phyloP scores from a whole-genome alignment of 2,797 vertebrate species.

The Halcyon smyrnensis region DNA sequence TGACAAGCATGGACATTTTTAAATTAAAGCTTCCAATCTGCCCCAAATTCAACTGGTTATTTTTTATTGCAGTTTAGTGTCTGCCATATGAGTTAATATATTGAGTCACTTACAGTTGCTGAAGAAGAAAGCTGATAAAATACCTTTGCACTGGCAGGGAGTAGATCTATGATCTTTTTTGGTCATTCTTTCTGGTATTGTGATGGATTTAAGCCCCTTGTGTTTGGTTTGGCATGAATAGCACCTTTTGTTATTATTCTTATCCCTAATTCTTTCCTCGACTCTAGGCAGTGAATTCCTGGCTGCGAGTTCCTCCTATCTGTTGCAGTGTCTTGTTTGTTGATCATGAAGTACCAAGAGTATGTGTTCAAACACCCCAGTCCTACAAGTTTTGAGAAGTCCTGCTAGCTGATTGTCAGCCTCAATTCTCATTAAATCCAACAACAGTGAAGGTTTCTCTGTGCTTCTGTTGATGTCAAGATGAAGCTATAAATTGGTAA shows the following conservation, averaged over 20 bases:
- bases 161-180: slow-evolving; percentile 2
- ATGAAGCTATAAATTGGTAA: background rate
- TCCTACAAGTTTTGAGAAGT: background rate
- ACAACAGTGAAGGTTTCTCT: background rate
- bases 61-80: slow-evolving; percentile 16
- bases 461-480: background rate
- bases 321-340: background rate
- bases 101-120: slow-evolving; percentile 17
- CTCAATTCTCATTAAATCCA: background rate
- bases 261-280: background rate
- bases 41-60: slow-evolving; percentile 27
- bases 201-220: background rate
- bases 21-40: slow-evolving; percentile 56
- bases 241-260: slow-evolving; percentile 7
- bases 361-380: background rate
- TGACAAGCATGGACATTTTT: slow-evolving; percentile 58
- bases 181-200: slow-evolving; percentile 9
- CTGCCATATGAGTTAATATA: slow-evolving; percentile 51
- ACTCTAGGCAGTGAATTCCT: background rate
- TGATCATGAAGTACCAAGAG: background rate
- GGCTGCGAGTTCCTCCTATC: background rate
- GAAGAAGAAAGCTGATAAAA: slow-evolving; percentile 52
- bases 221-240: slow-evolving; percentile 27
- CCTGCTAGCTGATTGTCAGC: background rate
- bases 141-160: background rate